These are phyloP conservation scores for Tigriopus californicus DNA, from an alignment of 2,888 invertebrate species.

Conservation along the genomic window DNA sequence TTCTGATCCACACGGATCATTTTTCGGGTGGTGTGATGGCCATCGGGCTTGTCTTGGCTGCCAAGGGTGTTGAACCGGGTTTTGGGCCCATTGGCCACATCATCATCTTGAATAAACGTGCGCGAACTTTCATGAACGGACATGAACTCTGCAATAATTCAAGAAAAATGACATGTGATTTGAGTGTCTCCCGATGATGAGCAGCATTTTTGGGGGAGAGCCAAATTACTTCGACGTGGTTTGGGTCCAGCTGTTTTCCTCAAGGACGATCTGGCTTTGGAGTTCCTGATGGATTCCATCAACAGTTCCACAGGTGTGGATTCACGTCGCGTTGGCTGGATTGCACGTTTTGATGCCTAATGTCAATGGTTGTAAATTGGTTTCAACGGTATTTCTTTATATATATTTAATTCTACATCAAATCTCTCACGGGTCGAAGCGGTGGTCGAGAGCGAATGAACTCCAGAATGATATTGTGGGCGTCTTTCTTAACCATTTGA, in stretches of 20 bases:
- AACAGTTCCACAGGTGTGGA: conserved; percentile 63
- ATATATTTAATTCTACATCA: not conserved
- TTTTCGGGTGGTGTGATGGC: not conserved
- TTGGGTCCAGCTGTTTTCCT: conserved; percentile 1
- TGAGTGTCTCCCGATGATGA: too few species aligned
- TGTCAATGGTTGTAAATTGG: too few species aligned
- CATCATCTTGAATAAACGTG: not conserved
- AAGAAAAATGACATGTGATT: too few species aligned
- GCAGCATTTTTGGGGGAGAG: too few species aligned
- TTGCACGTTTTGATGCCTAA: not conserved
- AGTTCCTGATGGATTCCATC: conserved; percentile 52
- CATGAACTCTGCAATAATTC: too few species aligned
- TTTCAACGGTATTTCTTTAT: not conserved
- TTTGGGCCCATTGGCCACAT: not conserved
- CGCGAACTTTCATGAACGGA: too few species aligned
- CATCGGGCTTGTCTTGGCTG: too few species aligned
- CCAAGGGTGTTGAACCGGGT: too few species aligned
- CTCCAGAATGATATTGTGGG: conserved; percentile 83
- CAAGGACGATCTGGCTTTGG: not conserved
- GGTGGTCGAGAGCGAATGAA: conserved; percentile 90
- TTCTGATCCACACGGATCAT: conserved; percentile 1
- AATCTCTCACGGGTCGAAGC: conserved; percentile 53
- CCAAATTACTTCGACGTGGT: too few species aligned
- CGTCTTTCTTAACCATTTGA: conserved; percentile 67
- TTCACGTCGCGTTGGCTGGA: conserved; percentile 53